Base-by-base conservation (phyloP, 1,140 invertebrate genomes). In the Drosophila triauraria region DNA sequence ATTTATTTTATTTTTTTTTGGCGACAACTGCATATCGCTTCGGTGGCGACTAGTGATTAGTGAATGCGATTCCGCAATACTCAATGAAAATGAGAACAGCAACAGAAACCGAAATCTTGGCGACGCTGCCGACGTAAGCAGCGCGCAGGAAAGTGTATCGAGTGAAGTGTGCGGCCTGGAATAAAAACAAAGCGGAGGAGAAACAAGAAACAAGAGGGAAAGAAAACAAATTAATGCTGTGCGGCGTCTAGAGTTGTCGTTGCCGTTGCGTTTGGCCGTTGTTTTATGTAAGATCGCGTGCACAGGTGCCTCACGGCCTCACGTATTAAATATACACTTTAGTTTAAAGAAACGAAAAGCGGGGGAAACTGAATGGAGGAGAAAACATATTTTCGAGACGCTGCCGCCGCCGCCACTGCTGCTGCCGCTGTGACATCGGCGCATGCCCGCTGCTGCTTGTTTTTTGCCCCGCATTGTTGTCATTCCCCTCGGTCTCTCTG, bases 161-260 rank as follows among this genome's bases (percentile, higher is more conserved):
- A 65, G 74, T 69, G 64, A 35, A 38, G 17, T 30, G 61, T 47
- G 74, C 58, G 75, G 51, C 51, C 35, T 72, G 63, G 69, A 79
- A 75, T 67, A 65, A 87, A 86, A 86, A 87, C 86, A 87, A 78
- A 80, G 81, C 82, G 62, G 35, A 57, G 54, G 15, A 25, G 35
- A 57, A 27, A 57, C 35, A 58, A 42, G 60, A 63, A 63, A 57
- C 59, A 78, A 87, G 57, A 87, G 67, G 79, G 59, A 82, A 86
- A 78, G 46, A 62, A 62, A 47, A 67, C 61, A 65, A 69, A 56
- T 68, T 69, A 68, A 68, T 69, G 48, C 63, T 56, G 40, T 54
- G 40, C 48, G 30, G 63, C 63, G 63, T 70, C 48, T 70, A 69
- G 40, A 54, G 48, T 69, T 54, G 47, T 69, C 67, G 62, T 25